Percentiles rank a stretch among this genome's conserved stretches.
phyloP scores from a whole-genome alignment of 2,797 vertebrate species.

The Perodicticus potto region DNA sequence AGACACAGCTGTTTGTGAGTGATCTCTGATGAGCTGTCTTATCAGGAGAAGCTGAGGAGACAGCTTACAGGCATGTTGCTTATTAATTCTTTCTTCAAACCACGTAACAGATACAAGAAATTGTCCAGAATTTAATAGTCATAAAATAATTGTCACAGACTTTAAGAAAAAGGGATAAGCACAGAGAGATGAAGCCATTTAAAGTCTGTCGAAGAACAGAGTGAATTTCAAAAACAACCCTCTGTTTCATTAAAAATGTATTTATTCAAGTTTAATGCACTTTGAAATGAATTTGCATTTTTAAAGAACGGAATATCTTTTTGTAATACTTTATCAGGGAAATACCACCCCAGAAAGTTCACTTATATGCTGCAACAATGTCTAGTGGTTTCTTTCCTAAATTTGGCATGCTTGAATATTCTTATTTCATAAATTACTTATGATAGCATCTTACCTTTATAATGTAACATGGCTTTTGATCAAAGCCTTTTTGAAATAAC shows the following conservation, averaged over 20 bases:
- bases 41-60: conserved; percentile 77
- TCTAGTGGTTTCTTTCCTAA: conserved; percentile 49
- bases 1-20: conserved; percentile 75
- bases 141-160: conserved; percentile 27
- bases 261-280: conserved; percentile 76
- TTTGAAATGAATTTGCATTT: conserved; percentile 77
- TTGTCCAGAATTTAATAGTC: conserved; percentile 61
- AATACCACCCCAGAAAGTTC: conserved; percentile 53
- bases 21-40: conserved; percentile 64
- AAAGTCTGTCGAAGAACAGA: conserved; percentile 52
- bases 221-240: conserved; percentile 49
- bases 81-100: conserved; percentile 78
- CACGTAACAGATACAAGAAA: conserved; percentile 59
- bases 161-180: conserved; percentile 44
- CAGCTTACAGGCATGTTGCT: conserved; percentile 62
- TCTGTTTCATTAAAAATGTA: conserved; percentile 53
- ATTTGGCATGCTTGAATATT: conserved; percentile 65
- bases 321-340: conserved; percentile 63
- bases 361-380: conserved; percentile 45
- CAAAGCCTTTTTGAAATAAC: conserved; percentile 60
- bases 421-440: conserved; percentile 70
- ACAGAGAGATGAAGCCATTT: conserved; percentile 61
- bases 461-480: conserved; percentile 50
- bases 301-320: conserved; percentile 72
- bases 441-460: conserved; percentile 57